Conservation (phyloP, 2,797 vertebrate species). For the Potorous gilbertii region DNA sequence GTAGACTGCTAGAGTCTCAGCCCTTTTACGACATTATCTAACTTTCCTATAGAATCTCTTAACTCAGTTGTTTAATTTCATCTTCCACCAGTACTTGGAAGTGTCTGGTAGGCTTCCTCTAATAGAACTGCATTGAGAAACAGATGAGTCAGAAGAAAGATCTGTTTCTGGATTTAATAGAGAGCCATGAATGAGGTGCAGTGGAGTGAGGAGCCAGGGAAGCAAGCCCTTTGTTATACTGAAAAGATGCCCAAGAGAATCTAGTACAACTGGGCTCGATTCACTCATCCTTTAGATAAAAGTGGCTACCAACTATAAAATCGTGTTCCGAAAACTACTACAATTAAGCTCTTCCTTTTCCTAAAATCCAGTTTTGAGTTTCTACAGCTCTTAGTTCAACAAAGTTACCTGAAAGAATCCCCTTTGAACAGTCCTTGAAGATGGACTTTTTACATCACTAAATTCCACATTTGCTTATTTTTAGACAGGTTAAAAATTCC, state of each 20-base stretch:
- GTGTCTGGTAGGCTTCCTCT: neutral
- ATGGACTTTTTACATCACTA: conserved; percentile 66
- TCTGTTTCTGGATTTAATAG: neutral
- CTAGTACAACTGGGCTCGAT: neutral
- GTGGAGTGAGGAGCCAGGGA: neutral
- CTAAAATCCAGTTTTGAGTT: conserved; percentile 59
- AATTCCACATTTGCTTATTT: conserved; percentile 60
- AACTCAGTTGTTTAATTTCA: neutral
- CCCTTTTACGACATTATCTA: neutral
- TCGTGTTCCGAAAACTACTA: conserved; percentile 46
- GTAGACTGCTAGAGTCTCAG: neutral
- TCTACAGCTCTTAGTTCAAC: conserved; percentile 50
- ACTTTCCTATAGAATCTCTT: neutral
- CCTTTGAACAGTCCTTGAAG: conserved; percentile 45
- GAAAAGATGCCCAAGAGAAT: neutral
- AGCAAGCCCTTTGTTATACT: neutral
- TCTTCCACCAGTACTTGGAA: neutral
- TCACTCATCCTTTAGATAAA: neutral
- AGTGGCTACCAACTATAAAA: neutral
- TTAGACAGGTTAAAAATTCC: conserved; percentile 55
- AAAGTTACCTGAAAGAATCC: conserved; percentile 59
- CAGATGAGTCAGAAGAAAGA: neutral
- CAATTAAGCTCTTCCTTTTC: conserved; percentile 46
- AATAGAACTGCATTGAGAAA: neutral
- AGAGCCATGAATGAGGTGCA: neutral